Base-by-base conservation (phyloP, 2,888 invertebrate genomes). In the Parasteatoda lunata region DNA sequence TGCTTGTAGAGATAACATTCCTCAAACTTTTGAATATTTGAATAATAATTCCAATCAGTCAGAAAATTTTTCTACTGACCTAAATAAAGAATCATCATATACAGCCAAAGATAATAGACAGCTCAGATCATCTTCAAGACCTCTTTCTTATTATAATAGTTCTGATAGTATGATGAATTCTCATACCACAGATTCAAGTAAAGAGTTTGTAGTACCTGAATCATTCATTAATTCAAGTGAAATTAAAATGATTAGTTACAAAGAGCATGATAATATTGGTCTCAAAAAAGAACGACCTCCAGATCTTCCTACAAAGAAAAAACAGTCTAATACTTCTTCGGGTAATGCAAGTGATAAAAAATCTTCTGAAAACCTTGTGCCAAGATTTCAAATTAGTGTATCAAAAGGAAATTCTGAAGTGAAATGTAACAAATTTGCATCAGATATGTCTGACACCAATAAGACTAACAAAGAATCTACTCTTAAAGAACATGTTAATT, bases 281-380 rank as follows among this genome's bases (percentile, higher is more conserved):
- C 59, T 64, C n/a, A 84, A 84, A 51, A 83, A 75, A 51, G 83
- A 82, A 30, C 79, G 78, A 71, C 75, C 75, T 6, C 88, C 88
- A 7, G 79, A 79, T 11, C 68, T 88, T 48, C 88, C 88, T 59
- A 30, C 83, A 7, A 88, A 88, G 78, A 82, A 87, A 78, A 83
- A 84, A 71, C 64, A 69, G 6, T 71, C 75, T 71, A 13, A 65
- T 54, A 73, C 82, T 65, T 49, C 54, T 70, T 65, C 69, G 11
- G 75, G 51, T 6, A 48, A 47, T 51, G 7, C 48, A 52, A 9
- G 13, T 51, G 69, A 79, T 4, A 65, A 75, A 47, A 70, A 48
- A 54, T 47, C 66, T 3, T 4, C 66, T 8, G 80, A 85, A 54
- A 54, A 13, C n/a, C 51, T 54, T 70, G 76, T 85, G 71, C 85